phyloP scores from a whole-genome alignment of 2,888 invertebrate species.

The Cosmia trapezina region DNA sequence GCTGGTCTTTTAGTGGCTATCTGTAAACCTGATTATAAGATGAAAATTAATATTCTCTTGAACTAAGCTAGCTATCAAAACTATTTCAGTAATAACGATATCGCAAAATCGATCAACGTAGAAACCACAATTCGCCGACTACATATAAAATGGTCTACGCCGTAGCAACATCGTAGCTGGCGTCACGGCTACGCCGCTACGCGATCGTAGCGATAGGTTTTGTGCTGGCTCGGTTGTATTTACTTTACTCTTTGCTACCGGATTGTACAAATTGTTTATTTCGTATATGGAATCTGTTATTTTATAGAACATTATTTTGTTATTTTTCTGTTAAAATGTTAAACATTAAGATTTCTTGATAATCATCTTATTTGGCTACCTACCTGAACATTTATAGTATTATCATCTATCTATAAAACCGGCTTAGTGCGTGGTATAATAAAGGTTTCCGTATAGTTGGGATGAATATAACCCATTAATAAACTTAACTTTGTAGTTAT shows the following conservation, averaged over 20 bases:
- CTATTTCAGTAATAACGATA: background rate
- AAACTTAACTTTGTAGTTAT: too few relatives aligned
- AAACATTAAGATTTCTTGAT: too few relatives aligned
- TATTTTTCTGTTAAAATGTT: background rate
- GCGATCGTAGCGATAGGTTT: slow-evolving; percentile 37
- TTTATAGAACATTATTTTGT: background rate
- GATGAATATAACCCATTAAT: too few relatives aligned
- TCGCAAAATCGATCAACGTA: slow-evolving; percentile 6
- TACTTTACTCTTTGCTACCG: slow-evolving; percentile 12
- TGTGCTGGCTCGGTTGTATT: slow-evolving; percentile 26
- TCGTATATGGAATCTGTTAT: background rate
- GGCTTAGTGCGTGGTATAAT: too few relatives aligned
- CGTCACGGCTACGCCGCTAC: slow-evolving; percentile 42
- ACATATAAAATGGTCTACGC: slow-evolving; percentile 19
- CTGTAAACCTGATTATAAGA: background rate
- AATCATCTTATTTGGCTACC: background rate
- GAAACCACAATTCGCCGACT: background rate
- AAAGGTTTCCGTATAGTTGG: too few relatives aligned
- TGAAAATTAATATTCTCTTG: background rate
- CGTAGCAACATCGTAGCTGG: slow-evolving; percentile 16
- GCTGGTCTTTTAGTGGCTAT: background rate
- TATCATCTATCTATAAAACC: background rate
- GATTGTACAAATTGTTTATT: slow-evolving; percentile 19
- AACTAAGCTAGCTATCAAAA: background rate
- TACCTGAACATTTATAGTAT: background rate